Conservation (phyloP, 2,113 vertebrate genomes). For the Nothoprocta perdicaria region DNA sequence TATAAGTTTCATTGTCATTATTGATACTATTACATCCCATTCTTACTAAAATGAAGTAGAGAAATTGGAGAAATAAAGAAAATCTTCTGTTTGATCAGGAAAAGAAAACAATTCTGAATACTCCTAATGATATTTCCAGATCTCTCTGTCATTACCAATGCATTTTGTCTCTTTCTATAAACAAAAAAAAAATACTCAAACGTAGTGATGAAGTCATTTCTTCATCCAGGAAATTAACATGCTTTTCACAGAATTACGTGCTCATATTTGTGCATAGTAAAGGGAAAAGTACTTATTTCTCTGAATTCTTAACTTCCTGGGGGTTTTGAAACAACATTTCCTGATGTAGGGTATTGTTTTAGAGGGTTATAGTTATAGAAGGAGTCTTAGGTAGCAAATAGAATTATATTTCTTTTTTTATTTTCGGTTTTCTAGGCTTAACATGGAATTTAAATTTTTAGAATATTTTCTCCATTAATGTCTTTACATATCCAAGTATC, state of each 20-base stretch:
- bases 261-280: constrained; percentile 22
- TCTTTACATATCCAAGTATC: not conserved
- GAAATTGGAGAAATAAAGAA: not conserved
- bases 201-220: not conserved
- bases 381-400: not conserved
- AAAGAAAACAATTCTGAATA: not conserved
- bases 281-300: constrained; percentile 38
- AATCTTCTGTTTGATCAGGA: not conserved
- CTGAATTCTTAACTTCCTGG: constrained; percentile 21
- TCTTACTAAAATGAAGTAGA: not conserved
- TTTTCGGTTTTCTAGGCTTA: not conserved
- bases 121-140: not conserved
- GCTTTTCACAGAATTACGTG: not conserved
- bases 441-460: not conserved
- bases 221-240: constrained; percentile 27
- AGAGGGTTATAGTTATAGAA: not conserved
- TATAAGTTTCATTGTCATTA: not conserved
- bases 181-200: constrained; percentile 3
- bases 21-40: not conserved
- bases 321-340: not conserved
- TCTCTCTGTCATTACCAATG: not conserved
- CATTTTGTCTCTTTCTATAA: not conserved
- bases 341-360: not conserved
- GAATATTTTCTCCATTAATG: not conserved
- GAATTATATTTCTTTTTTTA: not conserved